Conservation (phyloP, 1,140 invertebrate species). For the Harlomillsia oculata region DNA sequence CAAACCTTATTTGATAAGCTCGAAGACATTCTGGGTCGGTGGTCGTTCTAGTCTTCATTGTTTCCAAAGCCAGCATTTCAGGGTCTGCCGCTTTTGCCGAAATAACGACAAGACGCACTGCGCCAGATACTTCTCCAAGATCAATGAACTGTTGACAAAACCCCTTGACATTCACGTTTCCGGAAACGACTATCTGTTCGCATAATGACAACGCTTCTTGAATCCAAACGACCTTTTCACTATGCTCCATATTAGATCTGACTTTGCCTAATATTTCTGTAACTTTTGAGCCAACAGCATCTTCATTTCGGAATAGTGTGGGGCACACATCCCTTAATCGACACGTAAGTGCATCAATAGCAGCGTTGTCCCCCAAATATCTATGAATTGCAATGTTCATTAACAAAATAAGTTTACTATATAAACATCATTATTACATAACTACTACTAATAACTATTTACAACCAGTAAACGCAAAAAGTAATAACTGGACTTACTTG, state of each 20-base stretch:
- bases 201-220: constrained; percentile 56
- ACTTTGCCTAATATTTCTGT: constrained; percentile 70
- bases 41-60: constrained; percentile 7
- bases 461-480: not conserved
- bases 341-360: constrained; percentile 78
- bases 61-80: constrained; percentile 20
- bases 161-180: constrained; percentile 20
- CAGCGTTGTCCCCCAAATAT: constrained; percentile 89
- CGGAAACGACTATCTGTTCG: constrained; percentile 31
- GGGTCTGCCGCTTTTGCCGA: constrained; percentile 30
- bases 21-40: constrained; percentile 36
- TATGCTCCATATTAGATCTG: constrained; percentile 54
- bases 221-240: constrained; percentile 62
- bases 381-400: constrained; percentile 39
- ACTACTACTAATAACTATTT: too few relatives aligned
- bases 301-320: constrained; percentile 84
- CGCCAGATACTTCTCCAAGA: constrained; percentile 29
- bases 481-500: constrained; percentile 40
- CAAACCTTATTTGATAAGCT: constrained; percentile 55
- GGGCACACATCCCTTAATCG: constrained; percentile 87
- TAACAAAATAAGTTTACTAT: constrained; percentile 19
- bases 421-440: not conserved
- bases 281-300: constrained; percentile 87
- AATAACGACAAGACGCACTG: constrained; percentile 25
- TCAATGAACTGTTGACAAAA: constrained; percentile 31